Evolutionary conservation across 2,888 invertebrate species (phyloP), one percentile per base, ranked within the genome.

Genomic region (Petrolisthes manimaculis): DNA sequence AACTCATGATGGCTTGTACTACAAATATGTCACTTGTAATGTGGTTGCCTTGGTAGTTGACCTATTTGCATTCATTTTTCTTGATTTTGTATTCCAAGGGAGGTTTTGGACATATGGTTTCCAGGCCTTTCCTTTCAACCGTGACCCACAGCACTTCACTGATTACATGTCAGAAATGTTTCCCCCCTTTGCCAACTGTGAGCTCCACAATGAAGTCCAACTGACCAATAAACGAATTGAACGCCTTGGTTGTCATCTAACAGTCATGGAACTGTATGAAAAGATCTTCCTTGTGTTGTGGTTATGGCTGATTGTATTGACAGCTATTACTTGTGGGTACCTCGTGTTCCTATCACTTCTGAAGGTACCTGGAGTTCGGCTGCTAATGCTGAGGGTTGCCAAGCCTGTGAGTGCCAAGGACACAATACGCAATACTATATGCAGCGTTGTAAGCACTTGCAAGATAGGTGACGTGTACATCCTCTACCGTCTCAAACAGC

Each of bases 131-230:
- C 91, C 91, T 14, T 91, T 91, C 86, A 89, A 78, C 78, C 83
- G 91, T 37, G 89, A 91, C 83, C 89, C 89, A 21, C 80, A 82
- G 81, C 56, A 84, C 18, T 91, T 91, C 81, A 83, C 84, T 18
- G 91, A 91, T 82, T 91, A 91, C 86, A 89, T 89, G 83, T 91
- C 91, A 5, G 86, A 91, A 21, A 91, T 89, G 78, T 91, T 91
- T 83, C 91, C 91, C 8, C 91, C 91, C 5, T 91, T 91, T 61
- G 89, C 88, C 67, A 82, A 84, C 74, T 91, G 91, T 74, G 91
- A 91, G 80, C 79, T 91, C 14, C 88, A 88, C 75, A 79, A 83
- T 55, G 86, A 86, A 69, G 82, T 86, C 8, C 88, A 89, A 24
- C 83, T 91, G 79, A 88, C 88, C 61, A 91, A 89, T 84, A 88